Percentiles rank a stretch among this genome's conserved stretches.
Conservation (phyloP, 2,113 vertebrate species). For the Bubo bubo region DNA sequence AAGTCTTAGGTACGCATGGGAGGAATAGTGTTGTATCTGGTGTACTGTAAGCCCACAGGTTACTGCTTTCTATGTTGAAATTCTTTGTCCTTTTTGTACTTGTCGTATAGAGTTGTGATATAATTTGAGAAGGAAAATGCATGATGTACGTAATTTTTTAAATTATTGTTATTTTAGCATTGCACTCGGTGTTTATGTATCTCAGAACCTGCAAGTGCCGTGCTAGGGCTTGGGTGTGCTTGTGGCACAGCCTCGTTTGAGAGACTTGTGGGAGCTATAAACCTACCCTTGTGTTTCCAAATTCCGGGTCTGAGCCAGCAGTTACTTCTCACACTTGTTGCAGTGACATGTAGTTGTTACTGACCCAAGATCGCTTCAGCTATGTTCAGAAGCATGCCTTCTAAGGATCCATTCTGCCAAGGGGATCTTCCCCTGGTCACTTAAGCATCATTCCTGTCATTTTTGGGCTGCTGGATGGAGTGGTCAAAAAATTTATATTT, state of each 20-base stretch:
- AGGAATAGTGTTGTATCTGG: background rate
- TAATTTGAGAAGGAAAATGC: background rate
- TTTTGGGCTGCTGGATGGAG: background rate
- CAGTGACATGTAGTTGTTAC: background rate
- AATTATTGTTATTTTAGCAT: background rate
- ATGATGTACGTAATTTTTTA: background rate
- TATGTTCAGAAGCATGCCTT: background rate
- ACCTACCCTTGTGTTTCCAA: background rate
- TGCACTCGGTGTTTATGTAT: background rate
- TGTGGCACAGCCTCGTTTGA: background rate
- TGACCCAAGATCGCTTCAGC: background rate
- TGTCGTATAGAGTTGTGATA: background rate
- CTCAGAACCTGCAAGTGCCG: background rate
- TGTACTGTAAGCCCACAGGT: background rate
- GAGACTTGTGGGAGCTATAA: background rate
- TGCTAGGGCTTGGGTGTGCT: accelerated
- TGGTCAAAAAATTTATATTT: background rate
- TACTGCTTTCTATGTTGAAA: background rate
- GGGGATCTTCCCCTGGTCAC: background rate
- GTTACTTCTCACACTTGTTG: background rate
- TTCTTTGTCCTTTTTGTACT: background rate
- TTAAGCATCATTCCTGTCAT: background rate
- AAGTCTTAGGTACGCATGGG: background rate
- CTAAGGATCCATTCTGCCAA: background rate
- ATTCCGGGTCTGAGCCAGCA: background rate